Base-by-base conservation (phyloP, 2,113 vertebrate genomes). In the Mixornis gularis region DNA sequence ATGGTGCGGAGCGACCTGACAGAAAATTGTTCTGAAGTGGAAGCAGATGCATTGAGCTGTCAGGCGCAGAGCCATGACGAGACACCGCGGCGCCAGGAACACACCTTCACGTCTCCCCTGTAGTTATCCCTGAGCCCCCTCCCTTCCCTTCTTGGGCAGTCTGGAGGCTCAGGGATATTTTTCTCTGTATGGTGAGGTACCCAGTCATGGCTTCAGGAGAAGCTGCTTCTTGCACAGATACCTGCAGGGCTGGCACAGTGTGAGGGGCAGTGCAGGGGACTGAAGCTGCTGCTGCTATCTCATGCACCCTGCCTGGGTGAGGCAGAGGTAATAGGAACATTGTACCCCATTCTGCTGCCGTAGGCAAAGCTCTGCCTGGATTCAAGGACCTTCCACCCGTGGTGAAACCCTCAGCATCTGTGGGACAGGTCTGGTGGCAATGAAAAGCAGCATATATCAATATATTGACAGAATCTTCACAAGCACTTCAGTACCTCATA, bases 1-100 rank as follows among this genome's bases (percentile, higher is more conserved):
- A 52, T 73, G 92, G 92, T 92, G 94, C 87, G 7, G 91, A 92
- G 94, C 3, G 89, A 95, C 92, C 92, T 17, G 17, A 65, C 53
- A 60, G 86, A 87, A 87, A 44, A 93, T 89, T 93, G 91, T 85
- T 79, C 84, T 53, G n/a, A 65, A 77, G 84, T 13, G 30, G 74
- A 80, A 95, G 92, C 93, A 87, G 95, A 95, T 95, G 87, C 94
- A 96, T 94, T 96, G 93, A 95, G 94, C 79, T 96, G 95, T 89
- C 95, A 95, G 71, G 87, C 7, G 85, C 94, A 89, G 71, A 95
- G 94, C 93, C 92, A 87, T 79, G 87, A 92, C 74, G 81, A 94
- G 94, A 95, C 94, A 30, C 25, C 0, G 4, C 1, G 93, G 94
- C 81, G 85, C 95, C 95, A 53, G 78, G 84, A 78, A 52, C 94